Conservation (phyloP, 2,888 invertebrate genomes). For the Euplagia quadripunctaria region DNA sequence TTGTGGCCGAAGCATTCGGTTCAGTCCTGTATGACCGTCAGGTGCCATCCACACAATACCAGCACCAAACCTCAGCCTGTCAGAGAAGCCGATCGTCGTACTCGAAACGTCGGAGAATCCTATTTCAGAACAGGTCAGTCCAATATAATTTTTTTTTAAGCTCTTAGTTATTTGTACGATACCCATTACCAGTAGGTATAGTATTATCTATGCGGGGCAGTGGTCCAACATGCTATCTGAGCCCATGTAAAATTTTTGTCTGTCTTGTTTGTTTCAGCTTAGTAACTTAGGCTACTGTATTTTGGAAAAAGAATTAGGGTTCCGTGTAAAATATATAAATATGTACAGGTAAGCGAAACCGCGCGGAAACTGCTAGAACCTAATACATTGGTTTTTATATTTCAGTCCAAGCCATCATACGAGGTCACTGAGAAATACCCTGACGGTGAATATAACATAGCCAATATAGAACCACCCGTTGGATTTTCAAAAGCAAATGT, state of each 20-base stretch:
- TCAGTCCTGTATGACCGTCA: slow-evolving; percentile 73
- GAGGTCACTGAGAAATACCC: slow-evolving; percentile 79
- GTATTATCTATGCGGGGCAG: too few species aligned
- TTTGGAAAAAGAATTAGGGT: too few species aligned
- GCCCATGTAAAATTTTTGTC: too few species aligned
- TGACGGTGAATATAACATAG: slow-evolving; percentile 66
- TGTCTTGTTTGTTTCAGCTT: too few species aligned
- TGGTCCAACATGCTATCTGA: too few species aligned
- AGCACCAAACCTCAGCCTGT: slow-evolving; percentile 92
- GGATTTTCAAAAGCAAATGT: slow-evolving; percentile 79
- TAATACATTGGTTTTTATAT: slow-evolving; percentile 21
- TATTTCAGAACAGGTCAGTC: slow-evolving; percentile 65
- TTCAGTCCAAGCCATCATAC: slow-evolving; percentile 71
- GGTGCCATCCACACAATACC: slow-evolving; percentile 95
- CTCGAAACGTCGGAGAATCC: slow-evolving; percentile 64
- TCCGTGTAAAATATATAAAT: too few species aligned
- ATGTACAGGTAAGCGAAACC: too few species aligned
- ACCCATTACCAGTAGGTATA: too few species aligned
- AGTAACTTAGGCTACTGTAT: too few species aligned
- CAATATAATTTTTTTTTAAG: too few species aligned
- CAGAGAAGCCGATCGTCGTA: slow-evolving; percentile 88
- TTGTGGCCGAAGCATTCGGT: slow-evolving; percentile 70
- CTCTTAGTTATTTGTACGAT: too few species aligned
- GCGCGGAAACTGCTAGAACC: neutral
- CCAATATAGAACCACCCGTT: slow-evolving; percentile 74